These are phyloP conservation scores for Cyphomyrus discorhynchus DNA, from an alignment of 2,113 vertebrate species.

Conservation along the genomic window DNA sequence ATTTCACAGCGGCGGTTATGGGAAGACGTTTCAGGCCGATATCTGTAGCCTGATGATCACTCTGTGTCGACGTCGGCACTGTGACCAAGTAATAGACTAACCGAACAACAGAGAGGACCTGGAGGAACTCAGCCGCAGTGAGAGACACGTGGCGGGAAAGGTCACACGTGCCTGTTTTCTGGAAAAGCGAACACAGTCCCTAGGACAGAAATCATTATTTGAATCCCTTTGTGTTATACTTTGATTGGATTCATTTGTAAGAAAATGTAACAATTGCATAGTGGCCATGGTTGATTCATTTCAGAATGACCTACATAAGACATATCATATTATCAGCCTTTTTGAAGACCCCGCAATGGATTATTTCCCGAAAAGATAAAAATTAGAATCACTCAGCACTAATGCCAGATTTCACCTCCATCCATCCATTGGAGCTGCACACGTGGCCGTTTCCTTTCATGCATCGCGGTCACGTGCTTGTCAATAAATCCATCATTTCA, in stretches of 20 bases:
- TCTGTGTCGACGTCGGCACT: background rate
- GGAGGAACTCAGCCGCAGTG: background rate
- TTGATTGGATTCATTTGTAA: constrained; percentile 5
- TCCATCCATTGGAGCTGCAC: background rate
- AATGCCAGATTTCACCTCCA: background rate
- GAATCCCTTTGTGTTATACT: background rate
- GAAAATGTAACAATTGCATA: background rate
- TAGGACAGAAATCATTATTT: background rate
- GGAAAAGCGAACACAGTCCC: background rate
- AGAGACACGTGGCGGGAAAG: background rate
- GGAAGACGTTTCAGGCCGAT: background rate
- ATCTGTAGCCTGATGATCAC: background rate
- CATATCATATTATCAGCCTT: background rate
- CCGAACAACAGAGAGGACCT: background rate
- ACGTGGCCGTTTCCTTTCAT: background rate
- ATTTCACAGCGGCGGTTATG: background rate
- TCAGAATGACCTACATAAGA: background rate
- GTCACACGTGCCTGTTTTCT: background rate
- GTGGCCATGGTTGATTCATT: background rate
- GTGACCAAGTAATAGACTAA: background rate
- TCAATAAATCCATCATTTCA: background rate
- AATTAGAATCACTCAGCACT: background rate
- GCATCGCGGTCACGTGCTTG: background rate
- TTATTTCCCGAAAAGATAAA: background rate
- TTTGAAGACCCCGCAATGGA: background rate